phyloP scores from a whole-genome alignment of 1,140 invertebrate genomes.

The Saxidomus purpurata region DNA sequence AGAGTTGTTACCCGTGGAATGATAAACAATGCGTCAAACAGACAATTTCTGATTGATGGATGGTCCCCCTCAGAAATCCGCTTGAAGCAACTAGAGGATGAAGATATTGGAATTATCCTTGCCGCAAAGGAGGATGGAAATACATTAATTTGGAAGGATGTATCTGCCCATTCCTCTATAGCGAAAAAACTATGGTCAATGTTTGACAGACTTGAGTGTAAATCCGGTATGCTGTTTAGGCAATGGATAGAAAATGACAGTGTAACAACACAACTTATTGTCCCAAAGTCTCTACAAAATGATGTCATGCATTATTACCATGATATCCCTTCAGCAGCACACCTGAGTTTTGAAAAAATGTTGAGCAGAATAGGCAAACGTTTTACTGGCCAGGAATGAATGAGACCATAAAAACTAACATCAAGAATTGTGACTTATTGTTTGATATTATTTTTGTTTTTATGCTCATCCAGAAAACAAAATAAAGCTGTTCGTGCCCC shows the following conservation, averaged over 20 bases:
- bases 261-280: slow-evolving; percentile 45
- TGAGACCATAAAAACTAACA: slow-evolving; percentile 19
- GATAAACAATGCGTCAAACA: too few species aligned
- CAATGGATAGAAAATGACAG: background rate
- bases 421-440: slow-evolving; percentile 51
- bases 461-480: background rate
- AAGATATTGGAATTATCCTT: too few species aligned
- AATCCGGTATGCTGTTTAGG: too few species aligned
- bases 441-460: too few species aligned
- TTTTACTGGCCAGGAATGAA: slow-evolving; percentile 67
- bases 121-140: too few species aligned
- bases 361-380: background rate
- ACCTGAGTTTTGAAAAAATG: slow-evolving; percentile 47
- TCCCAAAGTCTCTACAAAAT: background rate
- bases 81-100: background rate
- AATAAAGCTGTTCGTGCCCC: background rate
- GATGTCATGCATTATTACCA: slow-evolving; percentile 50
- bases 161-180: too few species aligned
- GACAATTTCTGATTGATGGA: background rate
- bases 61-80: background rate
- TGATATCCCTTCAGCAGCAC: slow-evolving; percentile 62
- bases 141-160: too few species aligned
- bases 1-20: too few species aligned
- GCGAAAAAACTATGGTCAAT: too few species aligned
- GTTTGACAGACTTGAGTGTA: too few species aligned